Conservation (phyloP, 1,140 invertebrate genomes). For the Philopotamus ludificatus region DNA sequence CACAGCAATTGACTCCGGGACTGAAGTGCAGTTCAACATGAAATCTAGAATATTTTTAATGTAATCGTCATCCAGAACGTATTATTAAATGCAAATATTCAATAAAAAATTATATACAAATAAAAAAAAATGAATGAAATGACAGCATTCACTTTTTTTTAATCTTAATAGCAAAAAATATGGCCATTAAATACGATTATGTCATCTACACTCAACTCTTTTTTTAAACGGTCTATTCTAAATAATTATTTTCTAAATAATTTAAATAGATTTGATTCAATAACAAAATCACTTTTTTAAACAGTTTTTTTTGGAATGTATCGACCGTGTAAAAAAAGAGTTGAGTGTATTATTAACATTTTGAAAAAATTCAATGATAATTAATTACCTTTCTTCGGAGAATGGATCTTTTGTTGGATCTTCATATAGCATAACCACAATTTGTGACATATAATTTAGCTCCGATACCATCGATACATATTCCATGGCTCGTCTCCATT, state of each 20-base stretch:
- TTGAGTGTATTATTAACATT: constrained; percentile 75
- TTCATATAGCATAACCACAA: constrained; percentile 99
- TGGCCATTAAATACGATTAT: too few relatives aligned
- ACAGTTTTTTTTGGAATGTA: too few relatives aligned
- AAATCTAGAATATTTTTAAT: constrained; percentile 69
- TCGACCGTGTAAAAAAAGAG: too few relatives aligned
- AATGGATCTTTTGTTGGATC: constrained; percentile 93
- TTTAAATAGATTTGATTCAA: too few relatives aligned
- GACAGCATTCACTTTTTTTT: neutral
- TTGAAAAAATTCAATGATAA: neutral
- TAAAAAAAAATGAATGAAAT: neutral
- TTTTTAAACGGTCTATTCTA: too few relatives aligned
- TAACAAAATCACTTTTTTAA: too few relatives aligned
- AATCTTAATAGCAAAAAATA: neutral
- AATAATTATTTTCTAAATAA: too few relatives aligned
- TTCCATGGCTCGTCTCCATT: constrained; percentile 98
- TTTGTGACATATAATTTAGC: constrained; percentile 99
- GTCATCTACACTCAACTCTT: too few relatives aligned
- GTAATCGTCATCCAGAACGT: constrained; percentile 34
- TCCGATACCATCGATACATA: constrained; percentile 97
- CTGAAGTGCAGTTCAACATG: constrained; percentile 98
- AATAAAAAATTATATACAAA: constrained; percentile 1
- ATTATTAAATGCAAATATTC: constrained; percentile 1
- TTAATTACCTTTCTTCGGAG: constrained; percentile 71
- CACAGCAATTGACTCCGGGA: constrained; percentile 94